Conservation (phyloP, 2,888 invertebrate species). For the Drymonia ruficornis region DNA sequence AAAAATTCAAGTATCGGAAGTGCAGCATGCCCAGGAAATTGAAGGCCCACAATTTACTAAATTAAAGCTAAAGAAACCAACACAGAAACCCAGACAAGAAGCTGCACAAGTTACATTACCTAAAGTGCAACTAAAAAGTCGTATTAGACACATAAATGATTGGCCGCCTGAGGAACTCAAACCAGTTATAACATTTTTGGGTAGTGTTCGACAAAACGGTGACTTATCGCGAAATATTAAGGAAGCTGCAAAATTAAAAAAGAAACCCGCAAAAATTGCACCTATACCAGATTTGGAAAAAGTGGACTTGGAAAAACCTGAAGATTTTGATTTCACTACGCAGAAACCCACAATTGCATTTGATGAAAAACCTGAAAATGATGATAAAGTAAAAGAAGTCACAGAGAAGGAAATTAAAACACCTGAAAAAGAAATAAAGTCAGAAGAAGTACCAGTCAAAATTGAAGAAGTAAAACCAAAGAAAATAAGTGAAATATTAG, state of each 20-base stretch:
- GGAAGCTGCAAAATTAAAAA: constrained; percentile 87
- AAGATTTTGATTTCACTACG: constrained; percentile 47
- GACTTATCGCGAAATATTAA: constrained; percentile 88
- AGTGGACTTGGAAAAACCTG: constrained; percentile 80
- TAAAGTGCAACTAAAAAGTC: constrained; percentile 88
- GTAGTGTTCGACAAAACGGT: constrained; percentile 85
- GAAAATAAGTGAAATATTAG: not conserved
- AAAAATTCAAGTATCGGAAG: constrained; percentile 83
- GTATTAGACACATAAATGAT: constrained; percentile 85
- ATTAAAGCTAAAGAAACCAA: constrained; percentile 87
- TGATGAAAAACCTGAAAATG: not conserved
- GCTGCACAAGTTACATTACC: constrained; percentile 76
- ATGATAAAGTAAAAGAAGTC: not conserved
- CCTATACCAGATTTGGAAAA: constrained; percentile 79
- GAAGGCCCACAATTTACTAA: constrained; percentile 86
- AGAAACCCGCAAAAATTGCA: constrained; percentile 81
- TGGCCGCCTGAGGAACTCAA: constrained; percentile 86
- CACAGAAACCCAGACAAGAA: constrained; percentile 77
- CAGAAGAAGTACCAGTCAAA: not conserved
- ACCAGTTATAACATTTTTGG: constrained; percentile 81
- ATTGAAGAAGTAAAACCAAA: not conserved
- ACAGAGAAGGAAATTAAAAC: not conserved
- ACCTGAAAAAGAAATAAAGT: not conserved
- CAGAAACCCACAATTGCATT: constrained; percentile 43
- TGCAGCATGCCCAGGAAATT: constrained; percentile 85